phyloP scores from a whole-genome alignment of 2,888 invertebrate genomes.

The Corythucha ciliata region DNA sequence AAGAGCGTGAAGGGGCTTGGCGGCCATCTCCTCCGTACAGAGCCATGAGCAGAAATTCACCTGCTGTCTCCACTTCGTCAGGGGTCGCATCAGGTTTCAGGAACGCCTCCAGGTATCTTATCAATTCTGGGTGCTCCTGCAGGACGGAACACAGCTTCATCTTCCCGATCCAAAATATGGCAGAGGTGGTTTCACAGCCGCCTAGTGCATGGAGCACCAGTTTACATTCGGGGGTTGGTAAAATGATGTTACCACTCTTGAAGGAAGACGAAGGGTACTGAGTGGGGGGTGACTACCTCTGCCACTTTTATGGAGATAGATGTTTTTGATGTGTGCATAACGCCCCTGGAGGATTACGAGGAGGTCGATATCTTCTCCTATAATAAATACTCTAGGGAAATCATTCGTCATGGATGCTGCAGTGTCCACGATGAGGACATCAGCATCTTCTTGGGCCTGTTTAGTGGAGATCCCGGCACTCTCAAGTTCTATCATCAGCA shows the following conservation, averaged over 20 bases:
- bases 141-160: constrained; percentile 1
- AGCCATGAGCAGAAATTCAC: neutral
- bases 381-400: neutral
- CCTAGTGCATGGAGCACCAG: constrained; percentile 6
- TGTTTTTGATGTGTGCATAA: neutral
- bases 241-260: neutral
- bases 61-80: constrained; percentile 1
- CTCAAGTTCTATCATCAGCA: constrained; percentile 1
- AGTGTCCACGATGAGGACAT: constrained; percentile 8
- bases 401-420: neutral
- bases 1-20: neutral
- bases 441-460: constrained; percentile 3
- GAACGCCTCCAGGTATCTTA: constrained; percentile 2
- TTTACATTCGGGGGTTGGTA: too few relatives aligned
- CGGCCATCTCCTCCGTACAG: neutral
- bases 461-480: neutral
- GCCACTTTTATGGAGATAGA: constrained; percentile 7
- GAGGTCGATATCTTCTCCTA: constrained; percentile 5
- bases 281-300: neutral
- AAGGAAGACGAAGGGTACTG: neutral
- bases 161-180: constrained; percentile 5
- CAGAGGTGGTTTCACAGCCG: constrained; percentile 8
- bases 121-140: neutral
- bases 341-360: neutral
- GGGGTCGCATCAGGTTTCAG: constrained; percentile 7